Conservation (phyloP, 2,888 invertebrate species). For the Tortrix viridana region DNA sequence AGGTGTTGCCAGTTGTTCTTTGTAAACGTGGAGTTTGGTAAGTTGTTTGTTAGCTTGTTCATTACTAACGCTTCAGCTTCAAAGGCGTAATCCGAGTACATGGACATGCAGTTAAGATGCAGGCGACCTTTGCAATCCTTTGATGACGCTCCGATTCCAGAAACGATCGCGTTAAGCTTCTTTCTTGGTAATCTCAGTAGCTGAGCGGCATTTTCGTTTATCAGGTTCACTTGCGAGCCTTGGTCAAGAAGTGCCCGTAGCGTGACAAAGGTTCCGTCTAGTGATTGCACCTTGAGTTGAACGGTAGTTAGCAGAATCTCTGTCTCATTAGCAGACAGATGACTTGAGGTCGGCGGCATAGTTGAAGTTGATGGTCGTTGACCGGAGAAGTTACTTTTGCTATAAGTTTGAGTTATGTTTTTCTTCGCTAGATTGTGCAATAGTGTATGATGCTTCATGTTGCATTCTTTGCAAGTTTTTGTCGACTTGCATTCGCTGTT, state of each 20-base stretch:
- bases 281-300: constrained; percentile 20
- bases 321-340: background rate
- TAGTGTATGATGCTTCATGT: constrained; percentile 11
- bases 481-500: constrained; percentile 14
- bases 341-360: constrained; percentile 1
- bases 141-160: constrained; percentile 27
- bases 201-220: constrained; percentile 39
- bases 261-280: constrained; percentile 36
- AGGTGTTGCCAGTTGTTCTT: constrained; percentile 30
- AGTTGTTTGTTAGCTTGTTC: constrained; percentile 22
- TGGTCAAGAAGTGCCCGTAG: constrained; percentile 39
- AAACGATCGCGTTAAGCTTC: constrained; percentile 27
- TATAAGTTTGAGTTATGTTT: background rate
- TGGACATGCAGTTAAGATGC: constrained; percentile 14
- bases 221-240: constrained; percentile 38
- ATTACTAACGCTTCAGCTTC: constrained; percentile 22
- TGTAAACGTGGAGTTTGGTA: constrained; percentile 27
- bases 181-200: constrained; percentile 28
- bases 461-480: constrained; percentile 31
- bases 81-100: constrained; percentile 19
- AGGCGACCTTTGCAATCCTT: constrained; percentile 23
- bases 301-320: constrained; percentile 37
- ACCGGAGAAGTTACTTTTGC: background rate
- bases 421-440: constrained; percentile 6
- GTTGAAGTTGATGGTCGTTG: background rate